Evolutionary conservation across 35 echinoderm and acorn worm species (phyloP).

Genomic region (Chiridota heheva): DNA sequence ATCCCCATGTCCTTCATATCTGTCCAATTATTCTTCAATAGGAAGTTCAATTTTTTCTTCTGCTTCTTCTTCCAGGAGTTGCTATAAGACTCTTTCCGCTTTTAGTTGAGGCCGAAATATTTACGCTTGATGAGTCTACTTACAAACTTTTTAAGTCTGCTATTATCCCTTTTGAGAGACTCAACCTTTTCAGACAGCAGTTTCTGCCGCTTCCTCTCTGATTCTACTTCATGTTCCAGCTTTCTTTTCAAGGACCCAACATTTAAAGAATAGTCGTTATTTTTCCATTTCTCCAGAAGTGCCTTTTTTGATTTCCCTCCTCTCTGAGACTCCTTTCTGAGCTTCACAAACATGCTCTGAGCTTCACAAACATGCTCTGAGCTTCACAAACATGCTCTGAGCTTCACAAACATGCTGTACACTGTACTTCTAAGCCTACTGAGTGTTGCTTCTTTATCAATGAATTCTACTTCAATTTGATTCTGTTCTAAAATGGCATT

Average conservation of each 20-base stretch:
- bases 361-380: background rate
- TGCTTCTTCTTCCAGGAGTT: background rate
- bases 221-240: background rate
- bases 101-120: background rate
- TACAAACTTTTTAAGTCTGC: background rate
- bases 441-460: background rate
- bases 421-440: too few species aligned
- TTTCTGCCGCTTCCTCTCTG: background rate
- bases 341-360: background rate
- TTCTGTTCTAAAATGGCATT: background rate
- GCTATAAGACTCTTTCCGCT: background rate
- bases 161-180: background rate
- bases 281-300: background rate
- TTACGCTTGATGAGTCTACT: slow-evolving; percentile 11
- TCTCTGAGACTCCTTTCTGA: background rate
- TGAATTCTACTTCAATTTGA: background rate
- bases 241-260: slow-evolving; percentile 17
- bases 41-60: background rate
- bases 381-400: background rate
- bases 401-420: too few species aligned
- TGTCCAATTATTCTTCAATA: background rate
- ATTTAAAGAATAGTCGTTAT: background rate
- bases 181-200: background rate
- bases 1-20: background rate
- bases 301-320: background rate